Evolutionary conservation across 2,113 vertebrate genomes (phyloP), one percentile per base, ranked within the genome.

Genomic region (Bostrychus sinensis): DNA sequence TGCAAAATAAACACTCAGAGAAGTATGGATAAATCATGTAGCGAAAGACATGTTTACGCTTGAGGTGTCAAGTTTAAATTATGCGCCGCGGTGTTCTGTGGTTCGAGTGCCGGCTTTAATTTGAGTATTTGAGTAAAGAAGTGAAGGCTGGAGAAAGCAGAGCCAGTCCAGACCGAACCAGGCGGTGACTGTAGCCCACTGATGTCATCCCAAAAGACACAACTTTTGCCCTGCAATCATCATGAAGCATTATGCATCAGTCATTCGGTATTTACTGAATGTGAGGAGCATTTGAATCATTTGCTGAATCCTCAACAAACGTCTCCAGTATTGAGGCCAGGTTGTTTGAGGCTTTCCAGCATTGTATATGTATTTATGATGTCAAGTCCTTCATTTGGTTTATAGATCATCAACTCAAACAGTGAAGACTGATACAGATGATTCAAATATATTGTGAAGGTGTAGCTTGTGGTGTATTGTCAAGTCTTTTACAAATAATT

Each of bases 21-120:
- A 71, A 82, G 76, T 85, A 80, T 70, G 73, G 81, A 77, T 77
- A 81, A 85, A 86, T 87, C 51, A 83, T 77, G 78, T 78, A 78
- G 79, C 56, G 71, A 89, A 84, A 86, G 83, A 86, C 56, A 61
- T 87, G 79, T 86, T 86, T 87, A 86, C 61, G 32, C 86, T 86
- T 53, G 77, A 65, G 74, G 86, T 86, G 87, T 90, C 82, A 72
- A 75, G 84, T 85, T 86, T 83, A 84, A 86, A 89, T 89, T 77
- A 84, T 71, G 78, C 72, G 46, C 86, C 25, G 73, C 55, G 32
- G 83, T 62, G 66, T 71, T 78, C 81, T 78, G 82, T 56, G 85
- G 84, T 86, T 60, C 56, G 66, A 34, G 56, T 80, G 86, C 66
- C 83, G 38, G 64, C 6, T 81, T 55, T 82, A 83, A 83, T 86